Evolutionary conservation across 2,888 invertebrate species (phyloP), one percentile per base, ranked within the genome.

Genomic region (Epinotia brunnichana): DNA sequence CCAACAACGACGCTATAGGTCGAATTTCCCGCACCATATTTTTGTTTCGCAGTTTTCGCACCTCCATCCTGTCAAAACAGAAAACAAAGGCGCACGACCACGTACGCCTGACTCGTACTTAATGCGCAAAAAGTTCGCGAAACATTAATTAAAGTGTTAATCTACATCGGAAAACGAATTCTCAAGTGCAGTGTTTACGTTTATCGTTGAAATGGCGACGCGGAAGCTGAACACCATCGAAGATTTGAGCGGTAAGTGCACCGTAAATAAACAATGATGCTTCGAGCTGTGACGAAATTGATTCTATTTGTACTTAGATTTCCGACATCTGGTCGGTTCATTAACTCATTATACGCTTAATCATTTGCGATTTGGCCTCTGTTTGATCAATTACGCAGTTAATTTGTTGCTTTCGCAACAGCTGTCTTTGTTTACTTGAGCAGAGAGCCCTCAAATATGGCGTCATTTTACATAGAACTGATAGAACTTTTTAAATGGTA

Each of bases 171-270:
- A 77, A 76, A 80, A 73, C 73, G 61, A 69, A 63, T 74, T 74
- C 51, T 66, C 70, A 72, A 76, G 84, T 83, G 82, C 72, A 77
- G 82, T 83, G 80, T 73, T 76, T 72, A 75, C 71, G 71, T 75
- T 69, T 29, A 60, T 59, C 74, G 74, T 76, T 76, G 87, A 86
- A 82, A 93, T 93, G 93, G 87, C 92, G 77, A 83, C 91, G 74
- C 84, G 89, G 79, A 93, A 93, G 80, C 84, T 93, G 81, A 93
- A 92, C 78, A 93, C 92, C 70, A 85, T 92, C 79, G 93, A 93
- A 84, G 93, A 93, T 83, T 78, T 93, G 67, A 92, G 92, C 82
- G 93, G 93, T 93, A 79, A 92, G 92, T 87, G 75, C 74, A 75
- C 80, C 76, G 80, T 86, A 87, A 83, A 88, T 88, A 89, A 88